Evolutionary conservation across 2,888 invertebrate genomes (phyloP).

Genomic region (Chesias legatella): DNA sequence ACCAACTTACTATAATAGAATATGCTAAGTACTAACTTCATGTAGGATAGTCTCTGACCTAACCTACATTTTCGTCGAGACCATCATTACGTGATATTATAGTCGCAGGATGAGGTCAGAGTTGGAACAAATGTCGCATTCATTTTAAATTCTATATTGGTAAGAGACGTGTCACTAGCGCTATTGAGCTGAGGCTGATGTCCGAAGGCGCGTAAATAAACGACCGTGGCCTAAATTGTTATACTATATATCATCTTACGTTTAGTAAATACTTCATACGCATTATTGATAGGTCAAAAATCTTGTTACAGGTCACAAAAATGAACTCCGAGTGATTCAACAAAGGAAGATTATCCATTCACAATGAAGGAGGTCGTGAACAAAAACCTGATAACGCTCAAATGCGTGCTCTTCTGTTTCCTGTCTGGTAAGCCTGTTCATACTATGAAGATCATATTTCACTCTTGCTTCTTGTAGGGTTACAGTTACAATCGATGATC

Average conservation of each 20-base stretch:
- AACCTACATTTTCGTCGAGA: not conserved
- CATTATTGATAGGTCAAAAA: conserved; percentile 4
- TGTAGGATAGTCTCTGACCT: not conserved
- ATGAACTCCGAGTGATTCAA: conserved; percentile 22
- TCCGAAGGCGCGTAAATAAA: conserved; percentile 55
- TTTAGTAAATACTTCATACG: too few species aligned
- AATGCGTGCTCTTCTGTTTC: conserved; percentile 90
- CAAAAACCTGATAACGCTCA: conserved; percentile 86
- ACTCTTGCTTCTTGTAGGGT: too few species aligned
- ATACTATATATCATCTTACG: conserved; percentile 7
- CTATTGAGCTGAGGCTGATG: conserved; percentile 27
- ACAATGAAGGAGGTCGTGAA: conserved; percentile 78
- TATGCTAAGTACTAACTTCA: too few species aligned
- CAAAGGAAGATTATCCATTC: conserved; percentile 15
- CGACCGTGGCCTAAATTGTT: conserved; percentile 59
- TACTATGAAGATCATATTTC: too few species aligned
- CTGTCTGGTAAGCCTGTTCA: conserved; percentile 83
- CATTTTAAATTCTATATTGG: conserved; percentile 32
- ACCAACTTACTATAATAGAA: too few species aligned
- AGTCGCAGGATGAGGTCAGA: conserved; percentile 33
- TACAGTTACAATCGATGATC: too few species aligned
- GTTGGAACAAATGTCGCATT: conserved; percentile 6
- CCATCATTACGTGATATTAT: conserved; percentile 6
- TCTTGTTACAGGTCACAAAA: conserved; percentile 22
- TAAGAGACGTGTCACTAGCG: conserved; percentile 36